Conservation (phyloP, 2,113 vertebrate species). For the Cettia cetti region DNA sequence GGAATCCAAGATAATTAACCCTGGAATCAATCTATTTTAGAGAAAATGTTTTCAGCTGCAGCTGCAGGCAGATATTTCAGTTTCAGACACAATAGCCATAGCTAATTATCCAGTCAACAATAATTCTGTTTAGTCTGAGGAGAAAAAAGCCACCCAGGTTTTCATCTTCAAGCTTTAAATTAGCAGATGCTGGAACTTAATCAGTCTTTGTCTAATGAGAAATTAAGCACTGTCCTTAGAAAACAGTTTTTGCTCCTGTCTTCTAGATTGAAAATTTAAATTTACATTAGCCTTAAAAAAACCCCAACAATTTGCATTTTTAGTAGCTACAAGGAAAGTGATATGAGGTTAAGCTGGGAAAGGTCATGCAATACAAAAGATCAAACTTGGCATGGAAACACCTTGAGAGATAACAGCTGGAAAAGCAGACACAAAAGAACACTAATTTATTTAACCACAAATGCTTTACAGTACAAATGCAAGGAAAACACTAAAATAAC, state of each 20-base stretch:
- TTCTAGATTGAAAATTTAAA: neutral
- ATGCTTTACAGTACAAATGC: neutral
- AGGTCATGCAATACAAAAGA: neutral
- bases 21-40: slow-evolving; percentile 17
- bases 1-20: slow-evolving; percentile 6
- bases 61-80: slow-evolving; percentile 17
- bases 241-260: neutral
- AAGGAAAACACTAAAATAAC: neutral
- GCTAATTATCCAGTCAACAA: slow-evolving; percentile 46
- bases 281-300: neutral
- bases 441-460: neutral
- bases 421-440: neutral
- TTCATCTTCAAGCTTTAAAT: slow-evolving; percentile 41
- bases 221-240: neutral
- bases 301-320: neutral
- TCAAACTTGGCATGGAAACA: neutral
- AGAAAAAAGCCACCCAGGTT: neutral
- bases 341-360: neutral
- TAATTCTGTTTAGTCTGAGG: slow-evolving; percentile 16
- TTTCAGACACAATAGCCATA: slow-evolving; percentile 19
- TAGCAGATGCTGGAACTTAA: slow-evolving; percentile 9
- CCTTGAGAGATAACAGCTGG: neutral
- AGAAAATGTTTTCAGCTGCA: slow-evolving; percentile 16
- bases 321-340: neutral
- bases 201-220: slow-evolving; percentile 24